These are phyloP conservation scores for Pogonomyrmex barbatus DNA, from an alignment of 1,140 invertebrate genomes.

Conservation along the genomic window DNA sequence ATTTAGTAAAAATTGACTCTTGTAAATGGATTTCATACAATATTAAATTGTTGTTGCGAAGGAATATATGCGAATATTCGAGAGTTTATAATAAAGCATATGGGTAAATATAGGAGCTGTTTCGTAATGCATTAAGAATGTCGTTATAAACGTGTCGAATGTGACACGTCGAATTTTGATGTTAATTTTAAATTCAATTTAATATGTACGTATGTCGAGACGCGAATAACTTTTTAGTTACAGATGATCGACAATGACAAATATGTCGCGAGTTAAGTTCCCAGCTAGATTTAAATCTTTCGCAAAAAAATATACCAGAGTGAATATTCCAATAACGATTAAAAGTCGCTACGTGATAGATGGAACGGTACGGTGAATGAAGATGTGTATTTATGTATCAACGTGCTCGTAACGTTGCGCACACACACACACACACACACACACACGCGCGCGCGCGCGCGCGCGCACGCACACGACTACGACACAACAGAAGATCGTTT, in stretches of 20 bases:
- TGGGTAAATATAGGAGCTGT: neutral
- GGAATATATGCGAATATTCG: too few relatives aligned
- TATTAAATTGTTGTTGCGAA: neutral
- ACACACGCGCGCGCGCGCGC: neutral
- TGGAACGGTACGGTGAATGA: neutral
- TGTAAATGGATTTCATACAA: neutral
- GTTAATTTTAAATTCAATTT: neutral
- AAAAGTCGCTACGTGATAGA: neutral
- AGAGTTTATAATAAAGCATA: neutral
- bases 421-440: neutral
- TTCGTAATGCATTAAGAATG: neutral
- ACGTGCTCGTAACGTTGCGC: neutral
- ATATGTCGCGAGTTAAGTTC: conserved; percentile 6
- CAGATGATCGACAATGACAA: neutral
- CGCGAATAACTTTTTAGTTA: conserved; percentile 4
- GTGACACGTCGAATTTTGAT: neutral
- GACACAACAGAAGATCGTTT: too few relatives aligned
- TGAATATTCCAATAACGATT: conserved; percentile 20
- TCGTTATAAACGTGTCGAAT: neutral
- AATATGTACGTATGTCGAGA: neutral
- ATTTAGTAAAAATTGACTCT: neutral
- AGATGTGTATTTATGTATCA: neutral
- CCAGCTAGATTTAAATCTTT: conserved; percentile 15
- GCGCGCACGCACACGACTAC: neutral
- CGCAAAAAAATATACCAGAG: neutral